phyloP scores from a whole-genome alignment of 2,888 invertebrate genomes.

The Gymnoscelis rufifasciata region DNA sequence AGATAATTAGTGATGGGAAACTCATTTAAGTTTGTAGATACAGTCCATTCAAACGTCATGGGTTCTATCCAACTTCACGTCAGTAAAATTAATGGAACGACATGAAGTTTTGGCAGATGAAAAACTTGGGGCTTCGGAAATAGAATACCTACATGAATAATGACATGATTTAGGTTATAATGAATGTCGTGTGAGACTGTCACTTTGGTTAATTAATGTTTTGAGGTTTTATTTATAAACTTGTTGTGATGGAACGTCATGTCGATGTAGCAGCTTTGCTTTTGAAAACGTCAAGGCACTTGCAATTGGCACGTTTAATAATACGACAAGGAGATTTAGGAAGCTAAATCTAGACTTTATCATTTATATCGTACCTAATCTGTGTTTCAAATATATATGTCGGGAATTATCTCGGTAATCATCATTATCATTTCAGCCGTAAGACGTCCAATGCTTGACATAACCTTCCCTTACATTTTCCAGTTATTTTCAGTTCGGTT shows the following conservation, averaged over 20 bases:
- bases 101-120: conserved; percentile 64
- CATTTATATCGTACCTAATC: too few relatives aligned
- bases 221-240: conserved; percentile 3
- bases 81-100: conserved; percentile 65
- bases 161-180: conserved; percentile 53
- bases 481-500: too few relatives aligned
- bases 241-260: conserved; percentile 8
- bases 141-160: conserved; percentile 64
- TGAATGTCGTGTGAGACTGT: conserved; percentile 70
- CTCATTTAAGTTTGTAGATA: conserved; percentile 45
- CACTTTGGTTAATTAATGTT: conserved; percentile 60
- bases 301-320: conserved; percentile 13
- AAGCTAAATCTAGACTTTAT: neutral
- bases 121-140: conserved; percentile 68
- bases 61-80: conserved; percentile 53
- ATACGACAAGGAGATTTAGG: neutral
- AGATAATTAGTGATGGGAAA: conserved; percentile 19
- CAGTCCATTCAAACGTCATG: conserved; percentile 44
- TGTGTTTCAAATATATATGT: too few relatives aligned
- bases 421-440: too few relatives aligned
- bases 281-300: conserved; percentile 1
- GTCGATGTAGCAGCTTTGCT: conserved; percentile 8
- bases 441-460: too few relatives aligned
- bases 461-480: too few relatives aligned
- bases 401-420: too few relatives aligned